These are phyloP conservation scores for Diarsia mendica DNA, from an alignment of 2,888 invertebrate genomes.

Conservation along the genomic window DNA sequence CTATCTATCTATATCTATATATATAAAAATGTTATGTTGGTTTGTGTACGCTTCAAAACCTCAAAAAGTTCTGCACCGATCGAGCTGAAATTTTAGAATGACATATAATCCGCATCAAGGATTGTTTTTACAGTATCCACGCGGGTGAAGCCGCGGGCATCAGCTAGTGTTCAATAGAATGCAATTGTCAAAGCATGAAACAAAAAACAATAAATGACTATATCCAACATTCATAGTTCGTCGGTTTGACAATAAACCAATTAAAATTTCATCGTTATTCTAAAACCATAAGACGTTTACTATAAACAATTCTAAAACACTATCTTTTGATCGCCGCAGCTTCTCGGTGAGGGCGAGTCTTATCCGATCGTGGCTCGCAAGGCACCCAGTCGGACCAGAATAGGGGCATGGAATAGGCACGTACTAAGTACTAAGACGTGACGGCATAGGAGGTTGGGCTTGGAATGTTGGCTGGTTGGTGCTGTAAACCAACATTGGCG, in stretches of 20 bases:
- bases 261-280: conserved; percentile 63
- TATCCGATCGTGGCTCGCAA: conserved; percentile 60
- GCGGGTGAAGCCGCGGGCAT: no score
- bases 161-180: not conserved
- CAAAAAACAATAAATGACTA: conserved; percentile 9
- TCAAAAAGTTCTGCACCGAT: no score
- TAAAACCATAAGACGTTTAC: conserved; percentile 55
- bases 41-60: no score
- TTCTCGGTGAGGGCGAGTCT: conserved; percentile 52
- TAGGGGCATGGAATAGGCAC: conserved; percentile 52
- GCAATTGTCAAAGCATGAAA: not conserved
- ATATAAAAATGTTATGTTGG: no score
- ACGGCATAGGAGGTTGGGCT: conserved; percentile 33
- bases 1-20: no score
- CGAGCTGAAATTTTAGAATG: no score
- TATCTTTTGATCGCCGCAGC: conserved; percentile 59
- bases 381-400: conserved; percentile 62
- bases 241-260: conserved; percentile 55
- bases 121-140: no score
- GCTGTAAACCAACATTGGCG: conserved; percentile 17
- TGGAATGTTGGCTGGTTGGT: conserved; percentile 37
- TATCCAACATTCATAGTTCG: conserved; percentile 35
- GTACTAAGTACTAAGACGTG: conserved; percentile 57
- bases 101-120: no score
- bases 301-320: conserved; percentile 59